Evolutionary conservation across 2,113 vertebrate species (phyloP).

Genomic region (Prinia subflava): DNA sequence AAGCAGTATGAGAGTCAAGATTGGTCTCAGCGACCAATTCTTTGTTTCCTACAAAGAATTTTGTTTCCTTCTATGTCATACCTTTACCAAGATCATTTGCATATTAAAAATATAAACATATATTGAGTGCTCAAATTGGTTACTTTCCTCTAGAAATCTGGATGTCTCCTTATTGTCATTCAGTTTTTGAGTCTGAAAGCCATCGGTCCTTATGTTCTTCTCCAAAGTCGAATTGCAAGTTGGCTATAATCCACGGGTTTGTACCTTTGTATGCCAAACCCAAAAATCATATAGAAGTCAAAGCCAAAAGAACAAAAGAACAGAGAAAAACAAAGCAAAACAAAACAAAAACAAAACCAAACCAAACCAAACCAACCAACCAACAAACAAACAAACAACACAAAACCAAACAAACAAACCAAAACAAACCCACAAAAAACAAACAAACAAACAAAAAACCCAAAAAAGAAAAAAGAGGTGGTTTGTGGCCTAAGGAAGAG

Average conservation of each 20-base stretch:
- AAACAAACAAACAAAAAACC: too few species aligned
- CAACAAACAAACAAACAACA: too few species aligned
- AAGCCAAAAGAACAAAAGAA: accelerated
- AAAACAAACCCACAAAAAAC: too few species aligned
- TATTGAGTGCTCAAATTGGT: neutral
- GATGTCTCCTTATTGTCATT: neutral
- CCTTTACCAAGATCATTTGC: neutral
- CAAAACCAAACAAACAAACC: too few species aligned
- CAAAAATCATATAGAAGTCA: neutral
- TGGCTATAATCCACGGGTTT: neutral
- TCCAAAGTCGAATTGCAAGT: neutral
- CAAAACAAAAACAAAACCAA: too few species aligned
- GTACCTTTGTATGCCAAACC: neutral
- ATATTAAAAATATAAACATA: neutral
- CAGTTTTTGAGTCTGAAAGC: neutral
- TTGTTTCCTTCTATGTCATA: neutral
- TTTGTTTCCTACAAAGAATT: neutral
- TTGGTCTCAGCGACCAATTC: neutral
- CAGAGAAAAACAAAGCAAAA: neutral
- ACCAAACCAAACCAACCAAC: too few species aligned
- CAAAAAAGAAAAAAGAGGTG: neutral
- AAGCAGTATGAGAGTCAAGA: neutral
- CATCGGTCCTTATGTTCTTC: neutral
- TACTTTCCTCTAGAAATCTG: neutral
- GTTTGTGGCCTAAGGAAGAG: neutral